These are phyloP conservation scores for Rhabdornis inornatus DNA, from an alignment of 2,113 vertebrate species.

Conservation along the genomic window DNA sequence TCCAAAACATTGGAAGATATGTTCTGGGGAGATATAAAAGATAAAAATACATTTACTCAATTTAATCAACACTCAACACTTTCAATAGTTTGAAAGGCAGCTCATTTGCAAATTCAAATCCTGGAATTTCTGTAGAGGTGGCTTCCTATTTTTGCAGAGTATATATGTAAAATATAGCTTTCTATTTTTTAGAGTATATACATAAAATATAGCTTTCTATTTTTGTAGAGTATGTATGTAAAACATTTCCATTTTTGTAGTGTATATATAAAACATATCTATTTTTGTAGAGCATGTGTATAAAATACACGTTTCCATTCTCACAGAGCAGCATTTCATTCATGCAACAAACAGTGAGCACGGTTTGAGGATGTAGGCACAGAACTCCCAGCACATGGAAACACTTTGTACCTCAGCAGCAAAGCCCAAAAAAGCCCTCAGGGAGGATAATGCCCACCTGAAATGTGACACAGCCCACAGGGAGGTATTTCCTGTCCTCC, in stretches of 20 bases:
- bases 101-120: background rate
- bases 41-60: background rate
- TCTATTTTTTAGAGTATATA: background rate
- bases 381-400: background rate
- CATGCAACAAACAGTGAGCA: background rate
- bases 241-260: background rate
- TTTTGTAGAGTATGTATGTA: background rate
- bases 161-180: background rate
- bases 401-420: background rate
- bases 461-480: slow-evolving; percentile 96
- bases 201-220: rapidly evolving
- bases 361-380: rapidly evolving
- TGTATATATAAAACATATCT: background rate
- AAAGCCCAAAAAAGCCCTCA: background rate
- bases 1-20: slow-evolving; percentile 98
- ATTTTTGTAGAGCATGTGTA: background rate
- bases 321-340: background rate
- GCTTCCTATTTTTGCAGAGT: background rate
- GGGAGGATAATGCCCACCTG: slow-evolving; percentile 75
- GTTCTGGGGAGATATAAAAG: slow-evolving; percentile 74
- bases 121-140: background rate
- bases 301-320: background rate
- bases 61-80: background rate
- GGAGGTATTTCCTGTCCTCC: slow-evolving; percentile 98
- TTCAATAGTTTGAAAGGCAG: background rate